Percentiles rank a stretch among this genome's conserved stretches.
Evolutionary conservation across 1,140 invertebrate genomes (phyloP).

Genomic region (Zaprionus gabonicus): DNA sequence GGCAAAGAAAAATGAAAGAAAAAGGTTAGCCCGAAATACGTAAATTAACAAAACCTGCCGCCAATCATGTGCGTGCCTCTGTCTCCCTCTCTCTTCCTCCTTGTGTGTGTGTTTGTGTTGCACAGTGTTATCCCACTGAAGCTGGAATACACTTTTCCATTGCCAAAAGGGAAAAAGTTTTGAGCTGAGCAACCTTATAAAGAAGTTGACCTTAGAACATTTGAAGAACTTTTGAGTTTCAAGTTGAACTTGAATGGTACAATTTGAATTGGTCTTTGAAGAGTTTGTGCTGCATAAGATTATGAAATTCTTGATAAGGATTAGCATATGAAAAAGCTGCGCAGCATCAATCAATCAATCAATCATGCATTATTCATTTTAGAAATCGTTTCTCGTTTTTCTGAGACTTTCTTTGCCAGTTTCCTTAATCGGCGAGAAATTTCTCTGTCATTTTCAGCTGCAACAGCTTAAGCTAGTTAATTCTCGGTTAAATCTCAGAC

Average conservation of each 20-base stretch:
- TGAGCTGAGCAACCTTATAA: not conserved
- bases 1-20: not conserved
- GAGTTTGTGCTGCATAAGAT: too few species aligned
- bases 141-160: constrained; percentile 13
- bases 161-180: not conserved
- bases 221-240: not conserved
- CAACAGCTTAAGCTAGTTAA: not conserved
- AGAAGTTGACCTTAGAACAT: not conserved
- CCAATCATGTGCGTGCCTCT: constrained; percentile 63
- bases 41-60: constrained; percentile 78
- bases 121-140: not conserved
- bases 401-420: too few species aligned
- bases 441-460: not conserved
- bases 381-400: too few species aligned
- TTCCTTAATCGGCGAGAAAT: not conserved
- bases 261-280: not conserved
- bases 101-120: not conserved
- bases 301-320: too few species aligned
- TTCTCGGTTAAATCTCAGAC: not conserved
- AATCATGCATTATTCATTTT: too few species aligned
- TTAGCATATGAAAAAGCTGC: too few species aligned
- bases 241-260: not conserved
- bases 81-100: not conserved
- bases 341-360: too few species aligned
- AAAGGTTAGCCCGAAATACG: constrained; percentile 52